Evolutionary conservation across 1,140 invertebrate genomes (phyloP), one percentile per base, ranked within the genome.

Genomic region (Octopus sinensis): DNA sequence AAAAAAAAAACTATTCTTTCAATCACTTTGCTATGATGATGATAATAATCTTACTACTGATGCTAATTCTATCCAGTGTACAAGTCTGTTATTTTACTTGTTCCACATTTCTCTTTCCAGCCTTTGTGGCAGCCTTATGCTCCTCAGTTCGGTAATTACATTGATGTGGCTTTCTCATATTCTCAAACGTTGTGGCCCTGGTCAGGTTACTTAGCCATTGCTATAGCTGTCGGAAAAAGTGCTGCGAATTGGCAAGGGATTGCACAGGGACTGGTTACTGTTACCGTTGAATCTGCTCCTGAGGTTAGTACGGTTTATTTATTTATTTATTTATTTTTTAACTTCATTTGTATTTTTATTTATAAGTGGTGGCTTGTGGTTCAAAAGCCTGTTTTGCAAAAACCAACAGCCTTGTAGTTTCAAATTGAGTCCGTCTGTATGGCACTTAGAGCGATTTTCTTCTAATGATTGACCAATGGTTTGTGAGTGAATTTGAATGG

Each of bases 111-210:
- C 71, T 54, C 71, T 52, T 86, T 86, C 54, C 84, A 90, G 87
- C 95, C 96, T 0, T 92, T 92, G 77, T 98, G 97, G 97, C 95
- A 97, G 91, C 96, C 97, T 0, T 96, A 97, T 88, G 90, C 93
- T 7, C 92, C 93, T 80, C 93, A 96, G 83, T 93, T 95, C 91
- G 96, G 96, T 6, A 82, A 83, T 54, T 86, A 90, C 79, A 83
- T 91, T 23, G 88, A 90, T 71, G 88, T 91, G 12, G 87, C 89
- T 0, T 88, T 91, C 79, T 93, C 94, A 17, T 93, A 95, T 91
- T 96, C 95, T n/a, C 92, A 94, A 82, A 92, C 95, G 56, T 91
- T 99, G 23, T 99, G 97, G 97, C 97, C 97, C 1, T 99, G 97
- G 97, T 96, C 96, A 7, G 97, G 97, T 0, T 98, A 96, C 94